Conservation (phyloP, 1,140 invertebrate species). For the Ridgeia piscesae region DNA sequence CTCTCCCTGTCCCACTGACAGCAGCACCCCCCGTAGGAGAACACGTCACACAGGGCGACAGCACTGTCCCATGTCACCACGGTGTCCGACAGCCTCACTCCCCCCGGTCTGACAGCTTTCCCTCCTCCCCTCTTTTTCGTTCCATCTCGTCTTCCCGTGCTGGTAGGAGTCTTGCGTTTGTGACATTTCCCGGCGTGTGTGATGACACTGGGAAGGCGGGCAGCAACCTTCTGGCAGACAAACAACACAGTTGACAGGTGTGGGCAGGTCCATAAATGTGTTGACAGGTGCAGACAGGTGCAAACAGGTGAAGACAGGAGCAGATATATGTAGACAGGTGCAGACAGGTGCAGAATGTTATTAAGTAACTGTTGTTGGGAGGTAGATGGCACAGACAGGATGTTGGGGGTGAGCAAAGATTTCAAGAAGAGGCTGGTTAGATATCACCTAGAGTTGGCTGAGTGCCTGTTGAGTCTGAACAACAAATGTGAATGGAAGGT, state of each 20-base stretch:
- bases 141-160: not conserved
- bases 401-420: no score
- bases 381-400: no score
- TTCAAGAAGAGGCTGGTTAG: no score
- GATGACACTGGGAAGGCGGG: not conserved
- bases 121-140: not conserved
- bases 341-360: no score
- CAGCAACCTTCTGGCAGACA: not conserved
- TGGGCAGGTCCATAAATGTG: no score
- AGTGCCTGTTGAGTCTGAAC: no score
- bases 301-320: no score
- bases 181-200: not conserved
- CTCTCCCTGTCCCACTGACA: not conserved
- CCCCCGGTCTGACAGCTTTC: not conserved
- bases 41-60: not conserved
- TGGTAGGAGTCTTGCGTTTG: not conserved
- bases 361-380: no score
- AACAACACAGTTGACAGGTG: not conserved
- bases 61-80: not conserved
- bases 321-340: no score
- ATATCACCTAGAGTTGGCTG: no score
- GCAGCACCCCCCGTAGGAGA: not conserved
- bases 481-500: no score
- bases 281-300: no score
- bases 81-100: not conserved